These are phyloP conservation scores for Cossypha polioptera DNA, from an alignment of 2,797 vertebrate genomes.

Conservation along the genomic window DNA sequence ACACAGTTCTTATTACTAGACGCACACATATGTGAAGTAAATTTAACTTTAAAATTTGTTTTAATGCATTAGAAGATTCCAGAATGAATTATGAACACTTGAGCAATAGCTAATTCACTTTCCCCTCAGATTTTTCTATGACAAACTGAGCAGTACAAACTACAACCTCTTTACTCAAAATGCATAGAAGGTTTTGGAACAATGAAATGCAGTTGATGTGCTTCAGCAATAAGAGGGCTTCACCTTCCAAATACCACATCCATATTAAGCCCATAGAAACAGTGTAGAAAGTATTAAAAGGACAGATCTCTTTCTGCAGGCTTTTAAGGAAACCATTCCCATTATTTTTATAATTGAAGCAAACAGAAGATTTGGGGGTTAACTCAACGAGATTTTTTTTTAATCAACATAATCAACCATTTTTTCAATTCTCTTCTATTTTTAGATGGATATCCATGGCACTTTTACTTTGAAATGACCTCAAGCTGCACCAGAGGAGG, in stretches of 20 bases:
- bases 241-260: neutral
- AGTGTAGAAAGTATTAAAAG: neutral
- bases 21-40: rapidly evolving
- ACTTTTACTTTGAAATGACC: neutral
- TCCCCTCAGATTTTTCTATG: neutral
- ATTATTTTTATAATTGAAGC: neutral
- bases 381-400: neutral
- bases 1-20: neutral
- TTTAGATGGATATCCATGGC: neutral
- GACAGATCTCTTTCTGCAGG: neutral
- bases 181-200: neutral
- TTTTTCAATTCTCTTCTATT: neutral
- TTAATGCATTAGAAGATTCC: neutral
- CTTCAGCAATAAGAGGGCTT: neutral
- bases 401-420: neutral
- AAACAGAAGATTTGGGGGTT: neutral
- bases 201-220: neutral
- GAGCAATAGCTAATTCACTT: neutral
- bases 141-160: neutral
- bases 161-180: neutral
- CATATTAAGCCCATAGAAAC: neutral
- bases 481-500: neutral
- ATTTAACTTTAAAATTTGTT: neutral
- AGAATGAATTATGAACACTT: neutral
- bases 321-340: neutral